phyloP scores from a whole-genome alignment of 2,888 invertebrate genomes.

The Torymus tubicola region DNA sequence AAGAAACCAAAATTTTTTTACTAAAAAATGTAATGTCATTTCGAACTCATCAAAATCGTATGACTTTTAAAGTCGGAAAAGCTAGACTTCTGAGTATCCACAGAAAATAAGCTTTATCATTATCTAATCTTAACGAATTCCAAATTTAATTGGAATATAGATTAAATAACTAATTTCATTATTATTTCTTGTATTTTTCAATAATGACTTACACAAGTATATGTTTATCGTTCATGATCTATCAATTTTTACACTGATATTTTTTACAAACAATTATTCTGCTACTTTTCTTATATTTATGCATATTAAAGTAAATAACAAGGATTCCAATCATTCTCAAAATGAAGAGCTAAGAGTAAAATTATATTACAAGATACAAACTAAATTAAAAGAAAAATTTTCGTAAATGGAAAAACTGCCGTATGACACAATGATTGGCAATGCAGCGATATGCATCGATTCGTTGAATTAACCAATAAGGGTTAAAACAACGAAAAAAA shows the following conservation, averaged over 20 bases:
- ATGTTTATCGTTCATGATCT: constrained; percentile 16
- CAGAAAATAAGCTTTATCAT: constrained; percentile 44
- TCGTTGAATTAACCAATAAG: neutral
- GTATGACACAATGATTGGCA: constrained; percentile 12
- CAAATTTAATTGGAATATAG: constrained; percentile 28
- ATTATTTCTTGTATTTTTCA: constrained; percentile 20
- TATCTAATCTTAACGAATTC: constrained; percentile 26
- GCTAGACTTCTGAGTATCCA: constrained; percentile 14
- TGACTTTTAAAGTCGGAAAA: constrained; percentile 18
- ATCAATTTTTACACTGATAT: constrained; percentile 23
- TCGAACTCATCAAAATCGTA: constrained; percentile 4
- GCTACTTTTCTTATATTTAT: neutral
- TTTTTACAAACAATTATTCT: constrained; percentile 37
- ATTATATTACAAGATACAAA: constrained; percentile 13
- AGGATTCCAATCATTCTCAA: constrained; percentile 6
- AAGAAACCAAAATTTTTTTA: constrained; percentile 28
- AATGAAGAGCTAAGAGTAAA: constrained; percentile 6
- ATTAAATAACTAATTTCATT: constrained; percentile 24
- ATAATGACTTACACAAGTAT: constrained; percentile 23
- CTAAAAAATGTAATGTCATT: neutral
- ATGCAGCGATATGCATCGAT: neutral
- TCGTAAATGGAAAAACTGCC: constrained; percentile 16
- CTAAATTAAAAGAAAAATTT: constrained; percentile 13
- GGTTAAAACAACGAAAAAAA: constrained; percentile 2
- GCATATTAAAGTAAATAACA: constrained; percentile 20